Base-by-base conservation (phyloP, 2,797 vertebrate species). In the Sebastes vulpes region DNA sequence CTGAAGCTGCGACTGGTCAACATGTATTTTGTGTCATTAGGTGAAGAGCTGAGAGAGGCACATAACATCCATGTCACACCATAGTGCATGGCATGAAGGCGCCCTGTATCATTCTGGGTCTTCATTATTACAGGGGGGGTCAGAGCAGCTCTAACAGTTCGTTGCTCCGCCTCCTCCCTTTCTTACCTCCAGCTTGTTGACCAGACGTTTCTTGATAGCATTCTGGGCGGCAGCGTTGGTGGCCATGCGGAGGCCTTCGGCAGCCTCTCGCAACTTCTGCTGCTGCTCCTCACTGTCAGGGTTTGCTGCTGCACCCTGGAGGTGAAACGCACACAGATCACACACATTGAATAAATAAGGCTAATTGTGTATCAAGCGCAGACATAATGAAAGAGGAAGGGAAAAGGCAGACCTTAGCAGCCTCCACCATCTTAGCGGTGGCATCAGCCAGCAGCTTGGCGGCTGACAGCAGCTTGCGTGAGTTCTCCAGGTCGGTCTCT, bases 361-460 rank as follows among this genome's bases (percentile, higher is more conserved):
- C 18, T 3, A 3, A 23, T 4, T 23, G 9, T n/a, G 21, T 9
- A 4, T 16, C 20, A 6, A 65, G 4, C 0, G 1, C 1, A 6
- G n/a, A 59, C 5, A 23, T 14, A 9, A 21, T 26, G 25, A n/a
- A 25, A 50, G 6, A 29, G 10, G 35, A 38, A 60, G 23, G 48
- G 38, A 46, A 9, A 25, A 31, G 5, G 3, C 71, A 64, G 23
- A 99, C 98, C 98, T 99, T 99, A 0, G 98, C 98, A 20, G 98
- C 98, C 79, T 99, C 98, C 92, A 99, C 98, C 98, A 99, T 99
- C 93, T 97, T 98, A 58, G 98, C 98, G 0, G 98, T 99, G 81
- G 98, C 98, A 2, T 99, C 98, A 0, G 98, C 98, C 66, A 99
- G 88, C 50, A 99, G 97, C 85, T 99, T 99, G 85, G 98, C 98